Conservation (phyloP, 2,888 invertebrate genomes). For the Pimpla rufipes region DNA sequence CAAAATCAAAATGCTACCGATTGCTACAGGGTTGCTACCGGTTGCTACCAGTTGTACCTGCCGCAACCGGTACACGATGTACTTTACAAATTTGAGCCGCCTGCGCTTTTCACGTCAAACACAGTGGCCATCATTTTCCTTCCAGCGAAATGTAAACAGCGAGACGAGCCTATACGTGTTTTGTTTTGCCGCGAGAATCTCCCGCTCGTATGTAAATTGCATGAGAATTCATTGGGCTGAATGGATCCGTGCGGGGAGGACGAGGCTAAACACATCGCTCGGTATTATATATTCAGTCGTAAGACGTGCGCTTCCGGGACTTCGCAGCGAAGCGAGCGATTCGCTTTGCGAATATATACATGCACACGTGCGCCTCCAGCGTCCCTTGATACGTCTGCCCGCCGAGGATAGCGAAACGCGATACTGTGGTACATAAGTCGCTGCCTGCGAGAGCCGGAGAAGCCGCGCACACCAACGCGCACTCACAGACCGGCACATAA, state of each 20-base stretch:
- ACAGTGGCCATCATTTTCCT: background rate
- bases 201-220: background rate
- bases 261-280: background rate
- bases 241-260: background rate
- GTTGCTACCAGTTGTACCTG: too few relatives aligned
- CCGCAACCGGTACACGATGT: too few relatives aligned
- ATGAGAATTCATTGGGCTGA: background rate
- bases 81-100: too few relatives aligned
- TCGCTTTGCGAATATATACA: constrained; percentile 12
- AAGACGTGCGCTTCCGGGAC: constrained; percentile 28
- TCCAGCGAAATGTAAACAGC: too few relatives aligned
- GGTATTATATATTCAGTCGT: constrained; percentile 40
- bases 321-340: constrained; percentile 9
- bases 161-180: too few relatives aligned
- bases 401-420: background rate
- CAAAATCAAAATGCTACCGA: too few relatives aligned
- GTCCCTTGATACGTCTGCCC: background rate
- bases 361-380: background rate
- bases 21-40: too few relatives aligned
- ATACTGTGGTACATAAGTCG: background rate
- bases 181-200: background rate
- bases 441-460: background rate
- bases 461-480: constrained; percentile 6
- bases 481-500: background rate
- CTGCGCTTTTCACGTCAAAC: constrained; percentile 10